Evolutionary conservation across 2,888 invertebrate species (phyloP).

Genomic region (Cantharis rustica): DNA sequence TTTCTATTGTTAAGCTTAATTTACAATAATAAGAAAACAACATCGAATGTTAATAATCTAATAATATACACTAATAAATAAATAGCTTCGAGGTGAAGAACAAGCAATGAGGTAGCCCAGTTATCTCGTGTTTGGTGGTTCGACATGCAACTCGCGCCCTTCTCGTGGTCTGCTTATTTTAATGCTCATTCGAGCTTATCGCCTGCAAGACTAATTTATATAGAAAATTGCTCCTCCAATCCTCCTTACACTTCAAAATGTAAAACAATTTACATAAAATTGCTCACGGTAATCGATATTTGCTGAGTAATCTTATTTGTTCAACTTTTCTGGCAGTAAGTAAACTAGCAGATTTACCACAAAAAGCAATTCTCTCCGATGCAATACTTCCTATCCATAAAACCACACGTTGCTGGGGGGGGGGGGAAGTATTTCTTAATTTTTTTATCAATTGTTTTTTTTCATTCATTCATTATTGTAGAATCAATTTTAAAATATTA

Average conservation of each 20-base stretch:
- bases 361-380: background rate
- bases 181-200: slow-evolving; percentile 34
- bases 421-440: too few species aligned
- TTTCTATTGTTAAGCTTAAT: background rate
- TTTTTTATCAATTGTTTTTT: too few species aligned
- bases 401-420: too few species aligned
- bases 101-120: background rate
- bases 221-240: background rate
- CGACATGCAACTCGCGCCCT: background rate
- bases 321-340: background rate
- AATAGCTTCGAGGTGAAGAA: background rate
- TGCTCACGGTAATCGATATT: background rate
- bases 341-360: background rate
- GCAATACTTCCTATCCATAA: too few species aligned
- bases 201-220: slow-evolving; percentile 33
- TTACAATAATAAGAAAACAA: background rate
- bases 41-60: background rate
- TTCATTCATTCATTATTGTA: too few species aligned
- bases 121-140: background rate
- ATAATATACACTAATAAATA: background rate
- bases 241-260: background rate
- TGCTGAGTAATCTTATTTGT: background rate
- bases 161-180: slow-evolving; percentile 20
- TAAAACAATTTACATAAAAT: background rate
- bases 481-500: too few species aligned